Evolutionary conservation across 2,797 vertebrate genomes (phyloP).

Genomic region (Catamblyrhynchus diadema): DNA sequence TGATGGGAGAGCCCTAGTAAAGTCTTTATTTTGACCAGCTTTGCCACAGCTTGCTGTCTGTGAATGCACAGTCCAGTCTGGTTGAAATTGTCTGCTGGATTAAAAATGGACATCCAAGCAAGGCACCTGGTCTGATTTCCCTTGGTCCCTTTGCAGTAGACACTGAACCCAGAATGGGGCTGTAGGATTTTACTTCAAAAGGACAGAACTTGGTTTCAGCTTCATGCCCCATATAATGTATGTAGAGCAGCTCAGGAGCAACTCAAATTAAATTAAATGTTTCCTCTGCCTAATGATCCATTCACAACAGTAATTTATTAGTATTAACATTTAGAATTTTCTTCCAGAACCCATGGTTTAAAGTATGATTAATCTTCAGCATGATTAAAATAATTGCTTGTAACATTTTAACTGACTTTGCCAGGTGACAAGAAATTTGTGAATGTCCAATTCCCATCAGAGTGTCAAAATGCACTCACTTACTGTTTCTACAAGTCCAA

Average conservation of each 20-base stretch:
- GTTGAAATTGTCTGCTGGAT: background rate
- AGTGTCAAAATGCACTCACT: background rate
- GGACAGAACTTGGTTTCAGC: background rate
- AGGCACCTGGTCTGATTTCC: background rate
- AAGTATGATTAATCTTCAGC: constrained; percentile 34
- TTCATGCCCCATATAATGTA: background rate
- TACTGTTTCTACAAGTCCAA: background rate
- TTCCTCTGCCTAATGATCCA: constrained; percentile 35
- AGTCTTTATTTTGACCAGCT: background rate
- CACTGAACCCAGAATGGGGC: background rate
- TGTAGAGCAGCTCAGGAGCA: background rate
- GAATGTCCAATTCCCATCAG: constrained; percentile 18
- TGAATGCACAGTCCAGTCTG: background rate
- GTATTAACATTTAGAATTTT: constrained; percentile 42
- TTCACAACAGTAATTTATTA: constrained; percentile 1
- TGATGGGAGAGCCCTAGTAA: background rate
- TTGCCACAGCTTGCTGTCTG: background rate
- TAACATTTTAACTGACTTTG: constrained; percentile 42
- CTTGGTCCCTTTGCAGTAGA: background rate
- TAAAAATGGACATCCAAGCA: background rate
- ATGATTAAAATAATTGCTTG: constrained; percentile 37
- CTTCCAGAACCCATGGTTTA: constrained; percentile 20
- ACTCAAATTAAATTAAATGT: constrained; percentile 31
- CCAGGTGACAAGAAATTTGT: constrained; percentile 47
- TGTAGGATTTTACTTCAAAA: background rate